Percentiles rank a stretch among this genome's conserved stretches.
Evolutionary conservation across 2,797 vertebrate genomes (phyloP).

Genomic region (Microtus californicus): DNA sequence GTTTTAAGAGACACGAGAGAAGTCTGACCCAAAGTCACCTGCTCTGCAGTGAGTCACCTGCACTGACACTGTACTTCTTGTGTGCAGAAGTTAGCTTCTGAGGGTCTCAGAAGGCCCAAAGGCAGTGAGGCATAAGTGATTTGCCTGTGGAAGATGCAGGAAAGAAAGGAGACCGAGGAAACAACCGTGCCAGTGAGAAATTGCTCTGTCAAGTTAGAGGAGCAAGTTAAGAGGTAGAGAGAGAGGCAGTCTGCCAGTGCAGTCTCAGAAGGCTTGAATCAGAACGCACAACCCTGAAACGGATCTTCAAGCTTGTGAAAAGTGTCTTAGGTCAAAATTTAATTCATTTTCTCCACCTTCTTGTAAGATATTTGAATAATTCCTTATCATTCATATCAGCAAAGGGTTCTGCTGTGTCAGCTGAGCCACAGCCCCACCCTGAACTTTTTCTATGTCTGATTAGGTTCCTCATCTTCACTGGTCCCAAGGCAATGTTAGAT

Average conservation of each 20-base stretch:
- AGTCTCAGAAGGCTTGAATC: not conserved
- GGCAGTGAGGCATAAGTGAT: not conserved
- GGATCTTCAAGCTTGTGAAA: not conserved
- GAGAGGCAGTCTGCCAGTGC: not conserved
- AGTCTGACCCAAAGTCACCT: slow-evolving; percentile 60
- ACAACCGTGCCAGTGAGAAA: not conserved
- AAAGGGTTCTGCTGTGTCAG: not conserved
- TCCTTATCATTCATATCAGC: not conserved
- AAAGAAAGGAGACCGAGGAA: not conserved
- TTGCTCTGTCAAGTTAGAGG: not conserved
- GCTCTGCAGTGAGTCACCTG: slow-evolving; percentile 37
- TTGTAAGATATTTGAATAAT: not conserved
- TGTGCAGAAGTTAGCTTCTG: slow-evolving; percentile 26
- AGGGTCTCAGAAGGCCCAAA: not conserved
- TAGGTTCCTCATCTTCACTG: not conserved
- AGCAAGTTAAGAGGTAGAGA: not conserved
- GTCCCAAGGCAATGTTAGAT: not conserved
- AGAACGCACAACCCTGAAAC: not conserved
- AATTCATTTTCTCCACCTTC: not conserved
- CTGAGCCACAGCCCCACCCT: not conserved
- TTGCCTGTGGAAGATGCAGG: not conserved
- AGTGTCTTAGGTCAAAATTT: not conserved
- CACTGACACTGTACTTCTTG: not conserved
- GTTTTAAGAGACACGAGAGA: slow-evolving; percentile 66
- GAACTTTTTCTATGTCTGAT: not conserved